Percentiles rank a stretch among this genome's conserved stretches.
Conservation (phyloP, 1,140 invertebrate species). For the Brachionus manjavacas region DNA sequence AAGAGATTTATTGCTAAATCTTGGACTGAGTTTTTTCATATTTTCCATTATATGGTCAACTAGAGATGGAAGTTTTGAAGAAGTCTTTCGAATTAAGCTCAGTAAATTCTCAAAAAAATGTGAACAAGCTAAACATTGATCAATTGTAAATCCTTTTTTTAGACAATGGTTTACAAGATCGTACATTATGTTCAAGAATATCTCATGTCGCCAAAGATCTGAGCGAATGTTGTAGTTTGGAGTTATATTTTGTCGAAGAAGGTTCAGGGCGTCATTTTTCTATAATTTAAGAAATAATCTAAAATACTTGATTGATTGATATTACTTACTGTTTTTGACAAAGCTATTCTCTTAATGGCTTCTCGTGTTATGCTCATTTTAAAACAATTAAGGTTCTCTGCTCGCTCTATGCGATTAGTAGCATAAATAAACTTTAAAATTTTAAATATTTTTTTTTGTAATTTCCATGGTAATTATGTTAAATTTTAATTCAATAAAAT, state of each 20-base stretch:
- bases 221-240: neutral
- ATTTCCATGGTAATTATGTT: slow-evolving; percentile 25
- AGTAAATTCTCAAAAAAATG: neutral
- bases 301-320: neutral
- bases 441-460: slow-evolving; percentile 4
- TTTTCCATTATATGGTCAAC: neutral
- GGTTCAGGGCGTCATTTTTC: neutral
- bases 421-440: slow-evolving; percentile 11
- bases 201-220: slow-evolving; percentile 17
- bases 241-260: neutral
- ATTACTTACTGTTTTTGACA: neutral
- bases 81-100: neutral
- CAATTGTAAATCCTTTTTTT: neutral
- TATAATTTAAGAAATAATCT: neutral
- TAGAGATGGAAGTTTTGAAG: neutral
- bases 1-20: neutral
- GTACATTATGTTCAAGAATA: neutral
- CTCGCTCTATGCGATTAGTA: neutral
- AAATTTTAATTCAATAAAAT: neutral
- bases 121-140: neutral
- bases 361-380: slow-evolving; percentile 6
- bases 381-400: neutral
- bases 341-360: slow-evolving; percentile 1
- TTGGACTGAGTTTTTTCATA: neutral
- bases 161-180: neutral